These are phyloP conservation scores for Cydia amplana DNA, from an alignment of 1,140 invertebrate species.

Conservation along the genomic window DNA sequence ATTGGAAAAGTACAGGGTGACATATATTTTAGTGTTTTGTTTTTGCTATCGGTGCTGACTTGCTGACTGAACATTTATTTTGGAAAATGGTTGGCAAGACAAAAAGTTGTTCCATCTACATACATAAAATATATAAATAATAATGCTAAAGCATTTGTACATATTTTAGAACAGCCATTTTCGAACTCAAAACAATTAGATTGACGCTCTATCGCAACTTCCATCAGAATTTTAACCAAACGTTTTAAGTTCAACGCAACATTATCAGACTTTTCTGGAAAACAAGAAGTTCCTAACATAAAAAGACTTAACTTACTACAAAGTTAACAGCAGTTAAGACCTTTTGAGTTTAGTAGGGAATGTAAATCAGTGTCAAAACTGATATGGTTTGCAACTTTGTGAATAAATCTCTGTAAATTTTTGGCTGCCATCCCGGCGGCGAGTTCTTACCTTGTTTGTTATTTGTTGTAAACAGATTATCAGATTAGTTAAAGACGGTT, in stretches of 20 bases:
- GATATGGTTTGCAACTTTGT: conserved; percentile 27
- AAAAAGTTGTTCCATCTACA: no score
- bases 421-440: conserved; percentile 8
- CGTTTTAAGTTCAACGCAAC: conserved; percentile 10
- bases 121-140: no score
- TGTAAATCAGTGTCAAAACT: conserved; percentile 31
- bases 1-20: no score
- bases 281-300: neutral
- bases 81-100: no score
- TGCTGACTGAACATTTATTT: no score
- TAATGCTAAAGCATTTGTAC: no score
- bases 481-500: neutral
- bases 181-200: neutral
- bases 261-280: conserved; percentile 6
- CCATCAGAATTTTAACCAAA: conserved; percentile 10
- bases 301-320: neutral
- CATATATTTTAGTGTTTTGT: no score
- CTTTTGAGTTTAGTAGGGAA: neutral
- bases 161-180: no score
- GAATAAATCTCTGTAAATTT: conserved; percentile 29
- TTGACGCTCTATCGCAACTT: neutral
- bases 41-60: no score
- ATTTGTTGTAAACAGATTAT: conserved; percentile 12
- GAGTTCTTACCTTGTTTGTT: neutral
- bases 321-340: neutral